A percentile compares a stretch with the other conserved stretches of the same genome.
Conservation (phyloP, 1,140 invertebrate species). For the Pteromalus puparum region DNA sequence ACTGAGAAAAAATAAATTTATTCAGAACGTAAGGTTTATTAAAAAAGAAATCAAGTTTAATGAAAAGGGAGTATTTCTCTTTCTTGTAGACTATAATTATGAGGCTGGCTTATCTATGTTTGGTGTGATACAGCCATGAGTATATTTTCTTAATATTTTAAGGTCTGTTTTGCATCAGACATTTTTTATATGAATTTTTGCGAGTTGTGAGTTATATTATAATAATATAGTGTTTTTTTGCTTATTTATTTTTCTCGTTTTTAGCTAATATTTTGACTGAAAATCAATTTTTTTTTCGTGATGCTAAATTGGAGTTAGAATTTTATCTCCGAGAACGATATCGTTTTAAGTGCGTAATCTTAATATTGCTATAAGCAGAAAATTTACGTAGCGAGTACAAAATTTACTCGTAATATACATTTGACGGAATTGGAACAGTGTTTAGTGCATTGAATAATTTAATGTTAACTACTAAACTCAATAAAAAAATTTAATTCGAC, state of each 20-base stretch:
- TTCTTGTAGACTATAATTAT: constrained; percentile 19
- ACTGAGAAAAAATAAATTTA: constrained; percentile 27
- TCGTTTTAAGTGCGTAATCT: constrained; percentile 22
- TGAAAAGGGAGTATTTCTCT: background rate
- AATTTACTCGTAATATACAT: constrained; percentile 9
- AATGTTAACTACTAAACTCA: background rate
- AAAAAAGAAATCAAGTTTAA: constrained; percentile 11
- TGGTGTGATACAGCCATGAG: constrained; percentile 51
- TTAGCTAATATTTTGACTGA: constrained; percentile 34
- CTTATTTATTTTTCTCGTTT: constrained; percentile 37
- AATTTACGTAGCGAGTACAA: background rate
- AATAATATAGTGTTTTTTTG: constrained; percentile 32
- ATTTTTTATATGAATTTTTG: constrained; percentile 49
- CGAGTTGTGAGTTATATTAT: constrained; percentile 24
- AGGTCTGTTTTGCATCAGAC: constrained; percentile 36
- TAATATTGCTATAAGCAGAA: constrained; percentile 4
- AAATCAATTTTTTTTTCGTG: constrained; percentile 11
- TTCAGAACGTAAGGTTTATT: constrained; percentile 9
- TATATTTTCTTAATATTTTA: constrained; percentile 51
- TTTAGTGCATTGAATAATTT: constrained; percentile 34
- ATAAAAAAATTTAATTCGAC: background rate
- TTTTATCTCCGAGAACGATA: constrained; percentile 25
- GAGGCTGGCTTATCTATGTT: constrained; percentile 54
- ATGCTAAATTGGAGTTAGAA: background rate
- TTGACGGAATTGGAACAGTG: background rate